These are phyloP conservation scores for Aphaenogaster rudis DNA, from an alignment of 1,140 invertebrate species.

Conservation along the genomic window DNA sequence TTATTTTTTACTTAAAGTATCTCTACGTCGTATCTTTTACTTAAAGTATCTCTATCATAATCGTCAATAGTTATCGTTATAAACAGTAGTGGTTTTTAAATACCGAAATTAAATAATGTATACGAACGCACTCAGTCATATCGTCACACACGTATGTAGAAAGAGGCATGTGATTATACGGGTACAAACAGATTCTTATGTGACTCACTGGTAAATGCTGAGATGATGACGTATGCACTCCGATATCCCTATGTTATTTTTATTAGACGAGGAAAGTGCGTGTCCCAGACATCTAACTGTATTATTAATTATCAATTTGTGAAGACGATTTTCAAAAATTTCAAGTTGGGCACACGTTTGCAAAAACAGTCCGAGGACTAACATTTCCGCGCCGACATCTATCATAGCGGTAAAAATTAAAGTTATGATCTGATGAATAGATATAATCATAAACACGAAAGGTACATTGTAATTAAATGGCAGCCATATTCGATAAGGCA, in stretches of 20 bases:
- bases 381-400: slow-evolving; percentile 53
- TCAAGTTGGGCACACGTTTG: slow-evolving; percentile 65
- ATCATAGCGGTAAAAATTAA: slow-evolving; percentile 21
- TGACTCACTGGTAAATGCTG: slow-evolving; percentile 47
- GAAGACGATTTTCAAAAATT: slow-evolving; percentile 61
- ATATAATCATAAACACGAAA: slow-evolving; percentile 21
- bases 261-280: not conserved
- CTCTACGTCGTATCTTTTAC: no score
- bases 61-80: no score
- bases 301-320: slow-evolving; percentile 1
- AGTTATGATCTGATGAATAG: slow-evolving; percentile 34
- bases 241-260: not conserved
- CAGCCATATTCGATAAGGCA: slow-evolving; percentile 56
- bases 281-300: not conserved
- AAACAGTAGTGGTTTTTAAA: not conserved
- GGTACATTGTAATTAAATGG: slow-evolving; percentile 35
- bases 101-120: not conserved
- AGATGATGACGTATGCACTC: slow-evolving; percentile 26
- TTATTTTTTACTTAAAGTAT: no score
- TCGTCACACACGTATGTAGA: no score
- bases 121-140: no score
- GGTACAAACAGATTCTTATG: slow-evolving; percentile 55
- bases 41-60: not conserved
- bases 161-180: no score
- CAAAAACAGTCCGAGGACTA: slow-evolving; percentile 63